These are phyloP conservation scores for Diogma glabrata DNA, from an alignment of 2,888 invertebrate genomes.

Conservation along the genomic window DNA sequence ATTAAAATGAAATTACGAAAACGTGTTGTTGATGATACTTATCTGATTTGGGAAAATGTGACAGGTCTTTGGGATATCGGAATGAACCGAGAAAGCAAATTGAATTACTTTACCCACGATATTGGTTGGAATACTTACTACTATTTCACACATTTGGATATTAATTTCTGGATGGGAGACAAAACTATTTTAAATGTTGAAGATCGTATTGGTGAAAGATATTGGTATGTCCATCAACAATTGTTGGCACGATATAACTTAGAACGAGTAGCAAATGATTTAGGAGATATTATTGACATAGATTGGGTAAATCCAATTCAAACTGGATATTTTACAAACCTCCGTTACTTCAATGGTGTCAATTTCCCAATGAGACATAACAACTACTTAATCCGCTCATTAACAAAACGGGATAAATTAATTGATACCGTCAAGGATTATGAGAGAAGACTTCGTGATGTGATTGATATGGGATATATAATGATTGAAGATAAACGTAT, in stretches of 20 bases:
- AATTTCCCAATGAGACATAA: slow-evolving; percentile 53
- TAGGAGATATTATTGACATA: slow-evolving; percentile 49
- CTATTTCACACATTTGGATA: slow-evolving; percentile 48
- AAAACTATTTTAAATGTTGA: slow-evolving; percentile 39
- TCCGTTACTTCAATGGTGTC: slow-evolving; percentile 52
- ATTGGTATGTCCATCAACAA: slow-evolving; percentile 55
- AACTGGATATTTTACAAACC: slow-evolving; percentile 50
- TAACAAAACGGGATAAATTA: slow-evolving; percentile 17
- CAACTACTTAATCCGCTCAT: slow-evolving; percentile 20
- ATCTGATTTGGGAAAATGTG: slow-evolving; percentile 44
- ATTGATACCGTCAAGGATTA: slow-evolving; percentile 37
- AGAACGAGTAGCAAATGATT: slow-evolving; percentile 52
- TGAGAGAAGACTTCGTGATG: slow-evolving; percentile 45
- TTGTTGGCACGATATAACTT: slow-evolving; percentile 55
- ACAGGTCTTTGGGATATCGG: slow-evolving; percentile 39
- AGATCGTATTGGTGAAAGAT: slow-evolving; percentile 51
- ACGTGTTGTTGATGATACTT: slow-evolving; percentile 33
- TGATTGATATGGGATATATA: slow-evolving; percentile 46
- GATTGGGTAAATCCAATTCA: slow-evolving; percentile 43
- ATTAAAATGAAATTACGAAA: slow-evolving; percentile 46
- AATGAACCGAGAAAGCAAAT: slow-evolving; percentile 43
- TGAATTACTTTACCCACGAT: slow-evolving; percentile 60
- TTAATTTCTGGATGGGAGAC: slow-evolving; percentile 51
- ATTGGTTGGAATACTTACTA: slow-evolving; percentile 55
- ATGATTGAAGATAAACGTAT: slow-evolving; percentile 29